Evolutionary conservation across 2,888 invertebrate species (phyloP).

Genomic region (Biston betularia): DNA sequence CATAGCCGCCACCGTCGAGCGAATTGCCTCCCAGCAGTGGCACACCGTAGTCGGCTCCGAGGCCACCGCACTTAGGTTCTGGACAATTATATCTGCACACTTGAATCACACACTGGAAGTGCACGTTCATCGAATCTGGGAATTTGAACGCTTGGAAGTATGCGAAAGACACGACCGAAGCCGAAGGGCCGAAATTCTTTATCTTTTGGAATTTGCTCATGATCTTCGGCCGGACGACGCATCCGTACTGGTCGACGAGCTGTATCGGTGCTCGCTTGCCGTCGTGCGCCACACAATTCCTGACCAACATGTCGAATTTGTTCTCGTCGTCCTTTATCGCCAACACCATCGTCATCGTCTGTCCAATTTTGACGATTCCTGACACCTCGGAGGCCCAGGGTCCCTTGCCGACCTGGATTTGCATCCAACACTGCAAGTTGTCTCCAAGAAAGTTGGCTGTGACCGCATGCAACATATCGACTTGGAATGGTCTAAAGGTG

Average conservation of each 20-base stretch:
- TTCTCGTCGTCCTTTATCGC: conserved; percentile 98
- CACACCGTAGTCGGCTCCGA: conserved; percentile 89
- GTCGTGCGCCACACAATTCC: conserved; percentile 97
- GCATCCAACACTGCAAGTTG: conserved; percentile 99
- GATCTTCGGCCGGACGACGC: conserved; percentile 96
- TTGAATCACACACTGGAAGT: conserved; percentile 98
- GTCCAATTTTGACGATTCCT: conserved; percentile 97
- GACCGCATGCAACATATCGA: conserved; percentile 97
- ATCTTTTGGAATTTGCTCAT: conserved; percentile 98
- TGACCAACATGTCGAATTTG: conserved; percentile 97
- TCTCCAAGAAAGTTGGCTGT: conserved; percentile 98
- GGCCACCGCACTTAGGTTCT: conserved; percentile 94
- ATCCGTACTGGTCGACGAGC: conserved; percentile 96
- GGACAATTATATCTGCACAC: conserved; percentile 97
- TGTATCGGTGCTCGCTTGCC: conserved; percentile 97
- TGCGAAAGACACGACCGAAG: conserved; percentile 97
- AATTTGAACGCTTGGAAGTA: conserved; percentile 99
- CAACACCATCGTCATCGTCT: conserved; percentile 98
- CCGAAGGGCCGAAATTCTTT: conserved; percentile 97
- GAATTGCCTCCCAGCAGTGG: conserved; percentile 88
- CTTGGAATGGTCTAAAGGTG: conserved; percentile 97
- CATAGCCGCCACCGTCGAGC: conserved; percentile 88
- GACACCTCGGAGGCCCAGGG: conserved; percentile 99
- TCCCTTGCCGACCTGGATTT: conserved; percentile 98
- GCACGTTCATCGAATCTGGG: conserved; percentile 98